Conservation (phyloP, 1,140 invertebrate genomes). For the Cydia fagiglandana region DNA sequence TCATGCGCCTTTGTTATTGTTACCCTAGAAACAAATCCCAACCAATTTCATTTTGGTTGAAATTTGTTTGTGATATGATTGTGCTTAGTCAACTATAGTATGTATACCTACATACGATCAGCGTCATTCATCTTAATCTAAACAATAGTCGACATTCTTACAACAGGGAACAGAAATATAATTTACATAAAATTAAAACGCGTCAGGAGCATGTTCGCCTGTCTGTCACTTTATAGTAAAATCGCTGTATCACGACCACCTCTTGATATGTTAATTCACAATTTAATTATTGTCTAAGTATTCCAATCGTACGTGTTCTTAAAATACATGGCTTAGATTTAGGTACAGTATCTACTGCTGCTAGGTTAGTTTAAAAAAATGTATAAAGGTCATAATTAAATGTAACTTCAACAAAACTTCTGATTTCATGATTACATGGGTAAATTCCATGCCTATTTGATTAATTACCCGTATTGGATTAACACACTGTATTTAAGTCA, state of each 20-base stretch:
- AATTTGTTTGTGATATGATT: too few species aligned
- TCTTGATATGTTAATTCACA: not conserved
- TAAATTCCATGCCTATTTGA: too few species aligned
- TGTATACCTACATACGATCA: not conserved
- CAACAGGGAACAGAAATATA: not conserved
- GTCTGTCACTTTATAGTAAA: conserved; percentile 39
- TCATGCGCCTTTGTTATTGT: too few species aligned
- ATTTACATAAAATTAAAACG: conserved; percentile 25
- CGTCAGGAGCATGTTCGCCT: conserved; percentile 38
- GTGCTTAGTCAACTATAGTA: not conserved
- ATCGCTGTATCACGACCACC: conserved; percentile 46
- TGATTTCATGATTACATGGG: too few species aligned
- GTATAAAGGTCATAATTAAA: too few species aligned
- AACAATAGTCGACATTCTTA: conserved; percentile 21
- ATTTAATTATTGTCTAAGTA: not conserved
- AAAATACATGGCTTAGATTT: not conserved
- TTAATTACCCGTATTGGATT: too few species aligned
- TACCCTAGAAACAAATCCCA: too few species aligned
- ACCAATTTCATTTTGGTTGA: too few species aligned
- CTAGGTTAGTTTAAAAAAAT: too few species aligned
- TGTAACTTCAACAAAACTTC: too few species aligned
- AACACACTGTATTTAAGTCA: too few species aligned
- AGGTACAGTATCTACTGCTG: too few species aligned
- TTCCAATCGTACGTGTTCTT: not conserved
- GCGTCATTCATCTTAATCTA: conserved; percentile 1